Base-by-base conservation (phyloP, 2,888 invertebrate genomes). In the Polietes domitor region DNA sequence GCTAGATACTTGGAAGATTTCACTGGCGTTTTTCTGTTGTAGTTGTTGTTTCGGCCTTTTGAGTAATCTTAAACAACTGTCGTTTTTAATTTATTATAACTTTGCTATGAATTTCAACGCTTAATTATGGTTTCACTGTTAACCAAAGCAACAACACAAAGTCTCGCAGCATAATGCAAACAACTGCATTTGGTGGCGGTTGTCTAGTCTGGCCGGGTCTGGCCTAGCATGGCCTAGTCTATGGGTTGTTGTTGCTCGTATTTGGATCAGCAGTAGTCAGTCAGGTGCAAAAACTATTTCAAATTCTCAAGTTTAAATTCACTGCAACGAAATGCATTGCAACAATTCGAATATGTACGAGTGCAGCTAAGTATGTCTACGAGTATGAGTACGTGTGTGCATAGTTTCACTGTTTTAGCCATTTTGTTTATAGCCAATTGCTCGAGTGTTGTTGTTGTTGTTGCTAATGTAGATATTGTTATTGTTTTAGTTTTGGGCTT, bases 41-140 rank as follows among this genome's bases (percentile, higher is more conserved):
- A 5, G 21, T 24, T 15, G 17, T 7, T 55, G n/a, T 55, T 55
- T 19, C 32, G 15, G 47, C 47, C 55, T 55, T 65, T 77, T 75
- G 58, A 74, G 75, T 80, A 73, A 77, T 83, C 73, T 77, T 83
- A 80, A 83, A 80, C 80, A 80, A 80, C 80, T 80, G 83, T 81
- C 80, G 75, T 70, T 78, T 78, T 73, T 76, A 84, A 84, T 80
- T 81, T 81, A 84, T 84, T 81, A 78, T 75, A 72, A 65, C 58
- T 80, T 65, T 72, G 47, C 83, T 78, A 68, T 78, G 80, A 80
- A 80, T 81, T 81, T 84, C 80, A 84, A 76, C 83, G 75, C 83
- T 81, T 84, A 84, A 84, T 84, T 84, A 84, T 84, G 83, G 80
- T 80, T 68, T 84, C 50, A 71, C 43, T 72, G 68, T 24, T 79